Conservation (phyloP, 2,888 invertebrate genomes). For the Archips crataeganus region DNA sequence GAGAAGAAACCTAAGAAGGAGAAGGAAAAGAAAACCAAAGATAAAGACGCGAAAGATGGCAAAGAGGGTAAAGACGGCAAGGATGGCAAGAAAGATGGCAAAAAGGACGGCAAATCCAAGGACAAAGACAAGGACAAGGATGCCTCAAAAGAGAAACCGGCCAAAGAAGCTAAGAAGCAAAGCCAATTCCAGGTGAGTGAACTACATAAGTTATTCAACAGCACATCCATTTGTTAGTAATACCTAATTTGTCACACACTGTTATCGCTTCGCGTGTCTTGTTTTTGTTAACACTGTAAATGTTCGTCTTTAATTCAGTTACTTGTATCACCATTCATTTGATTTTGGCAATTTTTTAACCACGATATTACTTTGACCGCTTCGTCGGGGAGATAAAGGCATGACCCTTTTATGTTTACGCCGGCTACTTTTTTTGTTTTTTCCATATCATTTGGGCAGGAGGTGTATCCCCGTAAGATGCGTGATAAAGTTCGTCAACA, state of each 20-base stretch:
- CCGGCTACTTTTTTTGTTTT: constrained; percentile 84
- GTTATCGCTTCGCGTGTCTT: constrained; percentile 72
- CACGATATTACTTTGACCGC: constrained; percentile 63
- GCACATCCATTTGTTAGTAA: constrained; percentile 80
- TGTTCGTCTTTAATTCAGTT: constrained; percentile 59
- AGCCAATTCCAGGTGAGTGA: constrained; percentile 88
- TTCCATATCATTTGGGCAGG: constrained; percentile 88
- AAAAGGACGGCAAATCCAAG: constrained; percentile 86
- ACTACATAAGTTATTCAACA: constrained; percentile 51
- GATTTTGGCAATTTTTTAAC: constrained; percentile 61
- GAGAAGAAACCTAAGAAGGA: constrained; percentile 90
- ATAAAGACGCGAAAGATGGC: constrained; percentile 85
- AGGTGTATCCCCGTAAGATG: constrained; percentile 93
- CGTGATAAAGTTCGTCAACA: constrained; percentile 91
- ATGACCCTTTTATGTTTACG: constrained; percentile 84
- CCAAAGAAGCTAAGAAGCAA: constrained; percentile 87
- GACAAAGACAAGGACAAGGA: constrained; percentile 88
- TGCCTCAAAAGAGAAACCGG: constrained; percentile 84
- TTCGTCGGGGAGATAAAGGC: constrained; percentile 70
- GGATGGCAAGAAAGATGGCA: constrained; percentile 83
- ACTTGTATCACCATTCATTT: constrained; percentile 60
- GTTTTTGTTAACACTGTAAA: constrained; percentile 73
- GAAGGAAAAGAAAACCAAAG: constrained; percentile 87
- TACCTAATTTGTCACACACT: constrained; percentile 56
- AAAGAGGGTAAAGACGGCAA: constrained; percentile 84